Evolutionary conservation across 2,797 vertebrate genomes (phyloP).

Genomic region (Stomatorhinus walkeri): DNA sequence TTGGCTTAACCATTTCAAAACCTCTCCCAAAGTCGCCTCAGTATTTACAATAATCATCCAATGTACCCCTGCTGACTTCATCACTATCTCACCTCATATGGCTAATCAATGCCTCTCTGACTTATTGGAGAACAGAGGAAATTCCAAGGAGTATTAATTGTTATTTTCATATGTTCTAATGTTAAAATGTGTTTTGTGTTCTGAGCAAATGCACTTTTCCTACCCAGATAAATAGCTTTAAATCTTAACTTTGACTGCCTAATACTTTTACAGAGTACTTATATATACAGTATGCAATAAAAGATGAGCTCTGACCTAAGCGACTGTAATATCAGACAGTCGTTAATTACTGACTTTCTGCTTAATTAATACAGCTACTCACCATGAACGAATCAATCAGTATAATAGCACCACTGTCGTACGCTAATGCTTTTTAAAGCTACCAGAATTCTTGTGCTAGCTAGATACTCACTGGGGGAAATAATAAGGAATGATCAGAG

Average conservation of each 20-base stretch:
- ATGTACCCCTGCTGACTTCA: neutral
- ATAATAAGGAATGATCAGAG: neutral
- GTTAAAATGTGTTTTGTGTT: neutral
- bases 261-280: neutral
- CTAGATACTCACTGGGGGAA: neutral
- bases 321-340: neutral
- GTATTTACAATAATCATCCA: neutral
- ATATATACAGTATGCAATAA: neutral
- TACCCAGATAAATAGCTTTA: neutral
- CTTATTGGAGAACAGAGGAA: neutral
- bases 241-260: neutral
- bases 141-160: neutral
- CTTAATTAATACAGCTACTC: neutral
- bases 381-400: neutral
- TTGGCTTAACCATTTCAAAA: neutral
- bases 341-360: neutral
- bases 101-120: neutral
- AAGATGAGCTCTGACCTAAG: neutral
- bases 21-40: neutral
- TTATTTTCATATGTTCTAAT: neutral
- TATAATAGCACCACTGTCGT: neutral
- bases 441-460: neutral
- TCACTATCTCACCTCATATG: neutral
- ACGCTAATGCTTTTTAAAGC: neutral
- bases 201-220: neutral